Conservation (phyloP, 1,140 invertebrate genomes). For the Rhagoletis zephyria region DNA sequence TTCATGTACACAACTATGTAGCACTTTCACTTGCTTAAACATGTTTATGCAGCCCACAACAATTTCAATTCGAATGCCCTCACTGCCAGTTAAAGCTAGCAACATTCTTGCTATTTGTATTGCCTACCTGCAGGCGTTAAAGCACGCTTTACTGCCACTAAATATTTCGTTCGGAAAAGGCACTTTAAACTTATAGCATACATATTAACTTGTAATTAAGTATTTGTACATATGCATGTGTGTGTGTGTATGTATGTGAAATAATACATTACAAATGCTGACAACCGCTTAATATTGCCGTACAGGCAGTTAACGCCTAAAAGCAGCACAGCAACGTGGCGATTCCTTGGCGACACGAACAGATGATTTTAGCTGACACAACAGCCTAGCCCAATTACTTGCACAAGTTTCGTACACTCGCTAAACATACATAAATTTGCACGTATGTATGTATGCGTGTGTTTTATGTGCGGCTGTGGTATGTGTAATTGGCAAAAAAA, state of each 20-base stretch:
- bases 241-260: not conserved
- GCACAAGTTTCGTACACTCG: not conserved
- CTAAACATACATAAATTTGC: not conserved
- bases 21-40: slow-evolving; percentile 13
- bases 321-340: slow-evolving; percentile 22
- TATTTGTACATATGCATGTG: not conserved
- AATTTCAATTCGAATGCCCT: slow-evolving; percentile 4
- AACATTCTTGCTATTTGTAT: not conserved
- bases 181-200: not conserved
- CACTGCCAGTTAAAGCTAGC: not conserved
- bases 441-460: not conserved
- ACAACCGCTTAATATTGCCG: not conserved
- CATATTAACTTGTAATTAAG: not conserved
- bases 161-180: not conserved
- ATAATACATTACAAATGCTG: not conserved
- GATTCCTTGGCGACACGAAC: not conserved
- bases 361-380: slow-evolving; percentile 22
- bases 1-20: no score
- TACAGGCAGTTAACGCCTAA: not conserved
- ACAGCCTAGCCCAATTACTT: slow-evolving; percentile 23
- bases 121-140: slow-evolving; percentile 23
- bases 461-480: not conserved
- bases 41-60: not conserved
- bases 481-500: not conserved
- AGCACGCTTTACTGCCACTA: not conserved